Base-by-base conservation (phyloP, 1,140 invertebrate genomes). In the Drosophila aff. region DNA sequence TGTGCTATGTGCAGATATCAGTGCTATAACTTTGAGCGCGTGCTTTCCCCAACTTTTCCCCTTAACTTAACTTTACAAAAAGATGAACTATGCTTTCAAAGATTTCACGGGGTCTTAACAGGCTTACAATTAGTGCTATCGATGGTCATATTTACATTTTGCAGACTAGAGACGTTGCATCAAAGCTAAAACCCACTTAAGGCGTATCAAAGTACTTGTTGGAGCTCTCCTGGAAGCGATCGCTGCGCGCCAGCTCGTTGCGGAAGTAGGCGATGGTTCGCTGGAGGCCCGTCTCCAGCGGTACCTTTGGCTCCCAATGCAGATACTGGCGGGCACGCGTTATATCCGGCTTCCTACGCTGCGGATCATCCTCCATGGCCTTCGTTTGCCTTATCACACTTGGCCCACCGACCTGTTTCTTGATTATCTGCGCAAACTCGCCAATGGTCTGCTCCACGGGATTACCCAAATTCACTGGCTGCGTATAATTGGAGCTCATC, bases 401-500 rank as follows among this genome's bases (percentile, higher is more conserved):
- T 6, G 95, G 95, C 18, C 97, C 97, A 8, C 97, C 97, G 81
- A 98, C 96, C 87, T 97, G 93, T 76, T 97, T 95, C 91, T 96
- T 97, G 68, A 99, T 99, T 76, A 99, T 97, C 44, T 95, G 92
- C 1, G 99, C 99, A 94, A 99, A 99, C 93, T 99, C 97, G 94
- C 97, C 95, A 81, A 99, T 99, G 2, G 97, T 98, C 93, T 99
- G 97, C 94, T 99, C 99, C 36, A 98, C 97, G 2, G 99, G 99
- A 95, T 99, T 99, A 31, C 99, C 99, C 63, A 99, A 93, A 94
- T 99, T 99, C 0, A 99, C 96, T 23, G 99, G 99, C 79, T 96
- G 94, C 0, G 97, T 96, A 91, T 97, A 99, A 94, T 99, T 99
- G 36, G 97, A 98, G 41, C 96, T 96, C 99, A 99, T 99, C 26